Base-by-base conservation (phyloP, 2,888 invertebrate species). In the Orchesella flavescens region DNA sequence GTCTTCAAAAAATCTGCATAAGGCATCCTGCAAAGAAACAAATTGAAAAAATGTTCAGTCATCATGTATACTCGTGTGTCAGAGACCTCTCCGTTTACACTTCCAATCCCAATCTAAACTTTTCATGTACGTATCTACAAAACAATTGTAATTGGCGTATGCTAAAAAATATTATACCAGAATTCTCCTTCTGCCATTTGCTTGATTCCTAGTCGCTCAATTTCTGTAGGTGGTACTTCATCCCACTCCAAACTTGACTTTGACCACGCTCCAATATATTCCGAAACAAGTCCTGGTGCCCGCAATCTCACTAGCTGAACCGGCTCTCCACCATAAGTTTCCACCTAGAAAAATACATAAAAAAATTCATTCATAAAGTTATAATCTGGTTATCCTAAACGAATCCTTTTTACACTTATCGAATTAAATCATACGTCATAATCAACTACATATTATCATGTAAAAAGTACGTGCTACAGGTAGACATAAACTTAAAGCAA, bases 1-100 rank as follows among this genome's bases (percentile, higher is more conserved):
- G 94, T 93, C 88, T 94, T 93, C 79, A 94, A 93, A 89, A 97
- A 95, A 89, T 96, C 96, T 13, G 93, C 91, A 89, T 94, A 95
- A 0, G 95, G 93, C 92, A 97, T 95, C 95, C 94, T 94, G 89
- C 88, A 43, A 44, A 46, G 3, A 5, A 12, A n/a, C 34, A 34
- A 34, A 34, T 34, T 7, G 34, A 34, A 34, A n/a, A 34, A 34
- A 34, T 34, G 34, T 34, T 57, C 1, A 71, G n/a, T 9, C 12
- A 24, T 43, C 13, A 59, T 1, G 17, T 59, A 12, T 17, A 59
- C n/a, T n/a, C n/a, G n/a, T n/a, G n/a, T n/a, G n/a, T n/a, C n/a
- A n/a, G n/a, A n/a, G n/a, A n/a, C n/a, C n/a, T n/a, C n/a, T n/a
- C n/a, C n/a, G n/a, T n/a, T n/a, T n/a, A n/a, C n/a, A n/a, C n/a